Evolutionary conservation across 2,888 invertebrate species (phyloP), one percentile per base, ranked within the genome.

Genomic region (Hirudinaria manillensis): DNA sequence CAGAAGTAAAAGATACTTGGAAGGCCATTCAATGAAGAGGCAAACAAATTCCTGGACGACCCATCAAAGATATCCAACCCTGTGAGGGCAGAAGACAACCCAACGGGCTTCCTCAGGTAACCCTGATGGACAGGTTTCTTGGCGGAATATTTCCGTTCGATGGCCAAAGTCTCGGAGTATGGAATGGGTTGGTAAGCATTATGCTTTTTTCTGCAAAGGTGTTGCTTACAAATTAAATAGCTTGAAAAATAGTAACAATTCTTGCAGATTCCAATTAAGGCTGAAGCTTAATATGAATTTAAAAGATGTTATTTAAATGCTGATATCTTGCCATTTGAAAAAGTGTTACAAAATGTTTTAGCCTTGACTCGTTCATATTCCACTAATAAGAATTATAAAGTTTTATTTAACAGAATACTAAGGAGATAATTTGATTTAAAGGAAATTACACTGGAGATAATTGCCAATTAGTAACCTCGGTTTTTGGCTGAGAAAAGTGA

Each of bases 21-120:
- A 1, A 68, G 32, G 2, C 36, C 36, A 34, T 10, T 16, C n/a
- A 2, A 34, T 79, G 78, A 81, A 80, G 80, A 79, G 24, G 81
- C 80, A 78, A 85, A 80, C 75, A 85, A 78, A 1, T 83, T 83
- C 74, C 82, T 82, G 79, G 82, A 82, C 70, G 83, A 82, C 51
- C 84, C 84, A 45, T 82, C 82, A 78, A 84, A 82, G 29, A 85
- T 79, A 76, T 84, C 83, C 76, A 82, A 77, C 21, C 83, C 78
- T 38, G 81, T 82, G 79, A 83, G 83, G 19, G 81, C 78, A 27
- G 84, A 83, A 2, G 84, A 83, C 21, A 84, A 81, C 34, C 68
- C 68, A 13, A 83, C 81, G 65, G 81, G 82, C 68, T 81, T 81
- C 77, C 81, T 81, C 67, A 84, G 78, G 32, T 84, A 78, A n/a